Conservation (phyloP, 2,113 vertebrate species). For the Ploceus nigricollis region DNA sequence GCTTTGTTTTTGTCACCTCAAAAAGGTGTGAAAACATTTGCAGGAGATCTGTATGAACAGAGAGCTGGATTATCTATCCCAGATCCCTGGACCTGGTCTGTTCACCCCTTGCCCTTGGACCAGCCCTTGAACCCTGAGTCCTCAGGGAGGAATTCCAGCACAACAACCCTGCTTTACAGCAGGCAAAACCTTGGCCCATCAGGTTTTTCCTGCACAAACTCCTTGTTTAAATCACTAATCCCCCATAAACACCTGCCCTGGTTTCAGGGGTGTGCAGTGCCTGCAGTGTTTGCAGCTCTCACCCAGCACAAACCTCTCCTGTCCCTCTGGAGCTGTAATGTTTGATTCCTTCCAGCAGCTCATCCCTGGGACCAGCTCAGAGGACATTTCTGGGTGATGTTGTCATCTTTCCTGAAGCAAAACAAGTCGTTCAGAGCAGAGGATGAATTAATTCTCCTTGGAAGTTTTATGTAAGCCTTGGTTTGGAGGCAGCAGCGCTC, state of each 20-base stretch:
- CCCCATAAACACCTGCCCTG: not conserved
- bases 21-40: not conserved
- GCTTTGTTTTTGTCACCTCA: not conserved
- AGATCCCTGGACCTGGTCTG: not conserved
- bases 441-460: slow-evolving; percentile 10
- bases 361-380: not conserved
- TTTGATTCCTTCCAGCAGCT: slow-evolving; percentile 20
- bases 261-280: not conserved
- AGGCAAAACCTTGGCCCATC: not conserved
- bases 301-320: not conserved
- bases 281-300: not conserved
- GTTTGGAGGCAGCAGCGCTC: not conserved
- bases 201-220: not conserved
- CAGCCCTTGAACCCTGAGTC: not conserved
- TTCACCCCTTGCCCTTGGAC: not conserved
- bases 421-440: slow-evolving; percentile 22
- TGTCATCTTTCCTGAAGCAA: slow-evolving; percentile 56
- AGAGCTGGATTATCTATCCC: not conserved
- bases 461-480: slow-evolving; percentile 15
- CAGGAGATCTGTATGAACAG: not conserved
- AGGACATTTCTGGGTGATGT: not conserved
- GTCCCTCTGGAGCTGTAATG: not conserved
- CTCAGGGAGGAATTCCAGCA: not conserved
- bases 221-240: not conserved
- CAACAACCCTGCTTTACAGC: not conserved